These are phyloP conservation scores for Maniola jurtina DNA, from an alignment of 1,140 invertebrate species.

Conservation along the genomic window DNA sequence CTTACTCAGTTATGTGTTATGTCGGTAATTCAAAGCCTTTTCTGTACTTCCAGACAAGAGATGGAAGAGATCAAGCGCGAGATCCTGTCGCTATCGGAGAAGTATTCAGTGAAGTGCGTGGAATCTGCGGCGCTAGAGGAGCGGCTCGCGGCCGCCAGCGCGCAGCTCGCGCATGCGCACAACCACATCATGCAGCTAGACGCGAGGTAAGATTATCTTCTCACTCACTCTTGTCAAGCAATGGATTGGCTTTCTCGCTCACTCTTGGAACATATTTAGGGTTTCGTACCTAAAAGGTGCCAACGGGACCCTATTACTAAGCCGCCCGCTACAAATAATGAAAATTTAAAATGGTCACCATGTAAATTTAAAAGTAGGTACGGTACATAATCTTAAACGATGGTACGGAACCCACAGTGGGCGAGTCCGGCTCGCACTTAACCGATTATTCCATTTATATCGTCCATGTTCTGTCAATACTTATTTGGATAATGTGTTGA, in stretches of 20 bases:
- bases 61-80: slow-evolving; percentile 91
- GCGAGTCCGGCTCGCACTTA: too few species aligned
- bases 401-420: too few species aligned
- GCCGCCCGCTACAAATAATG: too few species aligned
- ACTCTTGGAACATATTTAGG: too few species aligned
- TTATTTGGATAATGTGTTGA: too few species aligned
- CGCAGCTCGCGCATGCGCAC: slow-evolving; percentile 88
- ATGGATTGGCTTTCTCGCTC: background rate
- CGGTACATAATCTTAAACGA: too few species aligned
- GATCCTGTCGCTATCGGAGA: slow-evolving; percentile 92
- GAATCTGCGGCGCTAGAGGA: slow-evolving; percentile 93
- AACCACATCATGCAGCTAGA: slow-evolving; percentile 89
- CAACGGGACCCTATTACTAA: too few species aligned
- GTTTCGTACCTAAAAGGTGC: too few species aligned
- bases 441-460: too few species aligned
- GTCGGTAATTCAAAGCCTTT: background rate
- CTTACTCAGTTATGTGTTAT: background rate
- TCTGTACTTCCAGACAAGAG: slow-evolving; percentile 81
- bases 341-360: too few species aligned
- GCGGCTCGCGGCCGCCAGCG: slow-evolving; percentile 86
- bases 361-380: too few species aligned
- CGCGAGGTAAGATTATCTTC: slow-evolving; percentile 73
- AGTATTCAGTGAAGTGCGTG: slow-evolving; percentile 94
- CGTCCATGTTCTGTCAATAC: too few species aligned
- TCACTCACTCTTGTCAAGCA: background rate